Evolutionary conservation across 1,140 invertebrate species (phyloP), one percentile per base, ranked within the genome.

Genomic region (Leptinotarsa lineolata): DNA sequence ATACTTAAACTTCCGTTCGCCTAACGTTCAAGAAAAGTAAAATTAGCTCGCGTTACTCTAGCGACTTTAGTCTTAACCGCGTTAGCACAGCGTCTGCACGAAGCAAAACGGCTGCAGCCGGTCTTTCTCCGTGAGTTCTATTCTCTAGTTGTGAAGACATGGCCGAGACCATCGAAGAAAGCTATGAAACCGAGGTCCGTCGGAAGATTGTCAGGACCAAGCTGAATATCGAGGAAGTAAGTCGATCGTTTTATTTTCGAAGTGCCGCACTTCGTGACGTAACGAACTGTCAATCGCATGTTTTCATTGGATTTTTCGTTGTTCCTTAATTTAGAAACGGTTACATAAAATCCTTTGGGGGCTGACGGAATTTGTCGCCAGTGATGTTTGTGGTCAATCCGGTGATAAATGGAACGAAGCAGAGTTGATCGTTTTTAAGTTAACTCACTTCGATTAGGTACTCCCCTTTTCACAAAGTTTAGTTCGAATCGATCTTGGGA

Each of bases 141-240:
- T 54, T 64, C 20, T 63, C 4, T 20, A 4, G 60, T 22, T 63
- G 21, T 18, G 60, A 21, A 20, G 20, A 67, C 24, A 77, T 81
- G 79, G 79, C 78, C 68, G 82, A 83, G 71, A 84, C 83, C 64
- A 82, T 85, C 64, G 84, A 86, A 74, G 84, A 86, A 78, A 79
- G 78, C 44, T 85, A 84, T 74, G 87, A 88, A 78, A 88, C 86
- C n/a, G 86, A 85, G 58, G 87, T 87, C n/a, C 84, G 86, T 39
- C 85, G 86, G 45, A 89, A 88, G 79, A 86, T 86, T 72, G 83
- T 87, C 15, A 85, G 87, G 71, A 88, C 86, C 54, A 88, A 86
- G 79, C 86, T 88, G 74, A 87, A 84, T 76, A 89, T 89, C 74
- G 84, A 89, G 83, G 88, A 89, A 82, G 81, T 82, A 82, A 82